phyloP scores from a whole-genome alignment of 2,888 invertebrate genomes.

The Apotomis capreana region DNA sequence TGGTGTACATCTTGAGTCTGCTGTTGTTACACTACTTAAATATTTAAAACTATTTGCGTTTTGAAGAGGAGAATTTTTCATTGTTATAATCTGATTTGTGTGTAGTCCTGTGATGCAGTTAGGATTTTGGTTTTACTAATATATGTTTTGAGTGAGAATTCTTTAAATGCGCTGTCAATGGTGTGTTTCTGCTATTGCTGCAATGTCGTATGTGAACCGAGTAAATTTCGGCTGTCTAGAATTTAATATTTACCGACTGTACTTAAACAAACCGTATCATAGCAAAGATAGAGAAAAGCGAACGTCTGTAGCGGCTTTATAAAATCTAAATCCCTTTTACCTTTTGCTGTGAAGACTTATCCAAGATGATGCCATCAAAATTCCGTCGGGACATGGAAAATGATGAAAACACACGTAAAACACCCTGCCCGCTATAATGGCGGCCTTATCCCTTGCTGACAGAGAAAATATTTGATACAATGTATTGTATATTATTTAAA shows the following conservation, averaged over 20 bases:
- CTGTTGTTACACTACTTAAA: too few relatives aligned
- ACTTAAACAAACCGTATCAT: not conserved
- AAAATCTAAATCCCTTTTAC: slow-evolving; percentile 12
- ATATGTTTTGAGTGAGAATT: too few relatives aligned
- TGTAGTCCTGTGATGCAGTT: too few relatives aligned
- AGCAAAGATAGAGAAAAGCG: not conserved
- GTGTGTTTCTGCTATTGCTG: too few relatives aligned
- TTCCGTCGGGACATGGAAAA: slow-evolving; percentile 6
- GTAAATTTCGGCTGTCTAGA: too few relatives aligned
- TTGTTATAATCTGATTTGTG: too few relatives aligned
- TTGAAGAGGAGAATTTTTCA: too few relatives aligned
- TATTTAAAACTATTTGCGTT: too few relatives aligned
- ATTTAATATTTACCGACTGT: not conserved
- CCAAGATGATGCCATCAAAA: slow-evolving; percentile 1
- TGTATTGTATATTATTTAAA: not conserved
- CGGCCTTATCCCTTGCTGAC: slow-evolving; percentile 13
- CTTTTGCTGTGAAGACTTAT: not conserved
- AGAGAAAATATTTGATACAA: not conserved
- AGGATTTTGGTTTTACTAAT: too few relatives aligned
- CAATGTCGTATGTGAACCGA: too few relatives aligned
- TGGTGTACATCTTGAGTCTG: too few relatives aligned
- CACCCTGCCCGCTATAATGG: slow-evolving; percentile 3
- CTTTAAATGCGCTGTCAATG: too few relatives aligned
- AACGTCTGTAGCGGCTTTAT: not conserved
- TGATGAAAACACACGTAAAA: slow-evolving; percentile 1